These are phyloP conservation scores for Lepidurus arcticus DNA, from an alignment of 1,140 invertebrate genomes.

Conservation along the genomic window DNA sequence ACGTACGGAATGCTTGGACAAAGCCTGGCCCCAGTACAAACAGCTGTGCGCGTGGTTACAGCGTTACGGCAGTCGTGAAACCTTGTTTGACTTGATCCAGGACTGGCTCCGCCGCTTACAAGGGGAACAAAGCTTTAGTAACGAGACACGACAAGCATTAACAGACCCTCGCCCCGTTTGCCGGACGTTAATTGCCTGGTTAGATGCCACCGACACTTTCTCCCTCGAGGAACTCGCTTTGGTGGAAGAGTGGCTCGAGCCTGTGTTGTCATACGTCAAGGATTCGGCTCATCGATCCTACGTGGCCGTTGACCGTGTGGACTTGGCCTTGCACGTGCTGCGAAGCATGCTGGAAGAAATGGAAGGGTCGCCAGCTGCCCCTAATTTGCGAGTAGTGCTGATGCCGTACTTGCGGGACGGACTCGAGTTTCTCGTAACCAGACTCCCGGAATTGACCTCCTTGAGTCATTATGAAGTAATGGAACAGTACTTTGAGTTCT, in stretches of 20 bases:
- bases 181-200: neutral
- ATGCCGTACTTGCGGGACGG: neutral
- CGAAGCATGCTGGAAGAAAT: neutral
- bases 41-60: neutral
- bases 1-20: neutral
- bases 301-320: neutral
- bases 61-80: neutral
- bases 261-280: neutral
- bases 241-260: constrained; percentile 17
- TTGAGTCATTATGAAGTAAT: neutral
- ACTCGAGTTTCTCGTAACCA: neutral
- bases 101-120: neutral
- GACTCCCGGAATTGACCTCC: neutral
- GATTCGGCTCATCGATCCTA: neutral
- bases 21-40: neutral
- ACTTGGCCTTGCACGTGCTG: neutral
- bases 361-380: neutral
- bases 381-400: neutral
- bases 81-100: neutral
- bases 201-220: neutral
- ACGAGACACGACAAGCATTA: neutral
- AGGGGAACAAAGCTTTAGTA: neutral
- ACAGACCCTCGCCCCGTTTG: neutral
- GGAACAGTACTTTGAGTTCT: neutral
- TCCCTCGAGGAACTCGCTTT: neutral